Evolutionary conservation across 1,140 invertebrate genomes (phyloP).

Genomic region (Riptortus pedestris): DNA sequence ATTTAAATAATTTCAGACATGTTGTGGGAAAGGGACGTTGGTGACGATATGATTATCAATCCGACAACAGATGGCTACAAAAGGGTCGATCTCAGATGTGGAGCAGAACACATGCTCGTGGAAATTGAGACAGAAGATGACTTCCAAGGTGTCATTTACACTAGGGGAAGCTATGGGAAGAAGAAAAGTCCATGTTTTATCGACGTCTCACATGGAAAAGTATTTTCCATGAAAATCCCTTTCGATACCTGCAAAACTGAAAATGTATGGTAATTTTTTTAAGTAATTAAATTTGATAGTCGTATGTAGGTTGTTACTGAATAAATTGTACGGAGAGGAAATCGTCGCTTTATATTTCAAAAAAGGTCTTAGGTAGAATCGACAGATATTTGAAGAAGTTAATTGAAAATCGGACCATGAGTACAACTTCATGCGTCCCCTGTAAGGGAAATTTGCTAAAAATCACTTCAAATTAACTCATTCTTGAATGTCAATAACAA

Average conservation of each 20-base stretch:
- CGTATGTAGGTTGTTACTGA: no score
- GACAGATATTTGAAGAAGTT: no score
- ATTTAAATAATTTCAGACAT: constrained; percentile 31
- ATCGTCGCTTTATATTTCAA: no score
- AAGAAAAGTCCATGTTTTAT: constrained; percentile 44
- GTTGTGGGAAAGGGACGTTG: constrained; percentile 43
- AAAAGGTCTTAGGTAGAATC: no score
- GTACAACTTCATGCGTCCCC: no score
- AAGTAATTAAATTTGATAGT: no score
- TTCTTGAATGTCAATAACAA: no score
- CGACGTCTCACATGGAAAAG: constrained; percentile 39
- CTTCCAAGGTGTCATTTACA: constrained; percentile 51
- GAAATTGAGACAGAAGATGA: constrained; percentile 44
- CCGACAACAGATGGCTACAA: constrained; percentile 44
- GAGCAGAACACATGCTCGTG: constrained; percentile 44
- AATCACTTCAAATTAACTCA: no score
- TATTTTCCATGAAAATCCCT: constrained; percentile 44
- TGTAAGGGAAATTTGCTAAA: no score
- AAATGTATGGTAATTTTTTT: no score
- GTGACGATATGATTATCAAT: constrained; percentile 45
- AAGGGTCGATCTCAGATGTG: constrained; percentile 43
- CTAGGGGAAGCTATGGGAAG: constrained; percentile 46
- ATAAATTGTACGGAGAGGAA: no score
- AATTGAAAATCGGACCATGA: no score
- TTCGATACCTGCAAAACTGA: constrained; percentile 46